These are phyloP conservation scores for Umimayanthus kanabou DNA, from an alignment of 92 coral and sea anemone genomes.

Conservation along the genomic window DNA sequence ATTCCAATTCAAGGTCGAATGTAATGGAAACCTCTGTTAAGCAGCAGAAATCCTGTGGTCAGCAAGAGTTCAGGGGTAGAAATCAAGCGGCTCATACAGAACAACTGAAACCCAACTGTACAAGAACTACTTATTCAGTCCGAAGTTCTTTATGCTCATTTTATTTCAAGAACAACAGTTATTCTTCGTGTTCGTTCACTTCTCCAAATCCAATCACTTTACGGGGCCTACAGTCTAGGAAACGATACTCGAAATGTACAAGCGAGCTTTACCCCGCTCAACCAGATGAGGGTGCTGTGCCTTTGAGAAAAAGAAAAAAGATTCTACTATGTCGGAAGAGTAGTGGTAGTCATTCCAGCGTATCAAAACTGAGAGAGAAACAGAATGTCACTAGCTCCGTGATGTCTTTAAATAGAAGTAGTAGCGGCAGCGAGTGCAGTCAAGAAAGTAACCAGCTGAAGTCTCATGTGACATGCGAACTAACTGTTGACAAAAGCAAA, in stretches of 20 bases:
- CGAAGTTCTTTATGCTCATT: not conserved
- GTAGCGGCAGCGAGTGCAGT: not conserved
- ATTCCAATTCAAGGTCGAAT: not conserved
- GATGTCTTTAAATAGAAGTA: not conserved
- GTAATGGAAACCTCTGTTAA: not conserved
- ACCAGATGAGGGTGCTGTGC: not conserved
- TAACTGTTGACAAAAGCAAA: not conserved
- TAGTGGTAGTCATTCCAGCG: constrained; percentile 6
- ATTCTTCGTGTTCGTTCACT: constrained; percentile 43
- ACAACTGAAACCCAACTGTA: not conserved
- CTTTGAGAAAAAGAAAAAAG: constrained; percentile 8
- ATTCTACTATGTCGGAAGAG: constrained; percentile 6
- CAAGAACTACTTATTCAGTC: not conserved
- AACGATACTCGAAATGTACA: constrained; percentile 32
- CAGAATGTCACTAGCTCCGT: not conserved
- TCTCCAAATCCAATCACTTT: constrained; percentile 73
- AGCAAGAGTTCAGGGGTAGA: not conserved
- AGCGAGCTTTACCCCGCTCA: not conserved
- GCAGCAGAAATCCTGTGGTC: not conserved
- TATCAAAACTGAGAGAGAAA: constrained; percentile 20
- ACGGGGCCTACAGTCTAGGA: constrained; percentile 38
- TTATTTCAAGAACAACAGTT: not conserved
- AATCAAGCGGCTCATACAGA: not conserved
- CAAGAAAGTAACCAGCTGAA: not conserved
- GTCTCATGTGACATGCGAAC: not conserved